Percentiles rank a stretch among this genome's conserved stretches.
Evolutionary conservation across 2,113 vertebrate genomes (phyloP).

Genomic region (Nanorana parkeri): DNA sequence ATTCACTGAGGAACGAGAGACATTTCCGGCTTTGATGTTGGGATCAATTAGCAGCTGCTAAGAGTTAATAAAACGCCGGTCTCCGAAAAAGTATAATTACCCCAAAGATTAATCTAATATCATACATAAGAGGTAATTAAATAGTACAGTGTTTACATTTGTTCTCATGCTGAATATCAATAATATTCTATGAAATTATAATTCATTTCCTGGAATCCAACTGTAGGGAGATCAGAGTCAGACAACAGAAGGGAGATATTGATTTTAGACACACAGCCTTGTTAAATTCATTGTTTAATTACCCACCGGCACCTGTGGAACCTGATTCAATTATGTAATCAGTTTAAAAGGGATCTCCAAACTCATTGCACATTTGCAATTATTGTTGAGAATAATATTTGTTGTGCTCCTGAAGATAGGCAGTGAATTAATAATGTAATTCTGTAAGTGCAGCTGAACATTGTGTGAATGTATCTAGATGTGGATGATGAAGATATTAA

Average conservation of each 20-base stretch:
- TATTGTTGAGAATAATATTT: conserved; percentile 30
- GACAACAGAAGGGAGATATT: conserved; percentile 19
- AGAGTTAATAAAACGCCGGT: not conserved
- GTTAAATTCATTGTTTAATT: conserved; percentile 33
- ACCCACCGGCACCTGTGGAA: conserved; percentile 17
- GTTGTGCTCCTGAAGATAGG: not conserved
- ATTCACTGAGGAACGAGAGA: too few relatives aligned
- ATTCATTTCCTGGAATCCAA: not conserved
- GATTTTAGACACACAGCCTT: conserved; percentile 20
- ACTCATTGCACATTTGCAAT: not conserved
- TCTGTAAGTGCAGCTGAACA: not conserved
- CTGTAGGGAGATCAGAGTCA: not conserved
- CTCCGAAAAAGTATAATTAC: not conserved
- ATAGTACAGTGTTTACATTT: not conserved
- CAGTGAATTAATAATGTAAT: not conserved
- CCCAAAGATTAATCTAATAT: not conserved
- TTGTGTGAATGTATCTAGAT: not conserved
- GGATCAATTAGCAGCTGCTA: not conserved
- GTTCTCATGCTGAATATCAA: conserved; percentile 19
- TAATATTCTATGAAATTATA: conserved; percentile 9
- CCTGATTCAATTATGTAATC: conserved; percentile 16
- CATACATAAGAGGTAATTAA: conserved; percentile 2
- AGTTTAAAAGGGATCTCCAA: not conserved
- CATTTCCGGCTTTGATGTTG: too few relatives aligned
- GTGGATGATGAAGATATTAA: not conserved